Conservation (phyloP, 2,797 vertebrate genomes). For the Psittacula derbiana region DNA sequence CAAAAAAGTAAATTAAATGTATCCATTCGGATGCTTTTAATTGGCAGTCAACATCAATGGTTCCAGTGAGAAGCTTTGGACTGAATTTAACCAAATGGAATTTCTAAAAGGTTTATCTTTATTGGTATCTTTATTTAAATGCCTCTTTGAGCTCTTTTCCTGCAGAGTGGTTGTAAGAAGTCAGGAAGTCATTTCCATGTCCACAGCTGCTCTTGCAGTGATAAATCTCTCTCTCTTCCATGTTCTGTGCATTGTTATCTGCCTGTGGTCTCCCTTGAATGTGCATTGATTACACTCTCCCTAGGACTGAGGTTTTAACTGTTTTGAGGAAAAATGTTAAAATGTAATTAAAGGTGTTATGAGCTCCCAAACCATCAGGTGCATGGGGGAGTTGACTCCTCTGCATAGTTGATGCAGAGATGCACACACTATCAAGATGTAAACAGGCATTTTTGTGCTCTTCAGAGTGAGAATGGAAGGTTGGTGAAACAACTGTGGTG, state of each 20-base stretch:
- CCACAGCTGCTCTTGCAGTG: not conserved
- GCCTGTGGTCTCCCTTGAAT: not conserved
- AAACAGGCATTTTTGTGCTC: not conserved
- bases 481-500: not conserved
- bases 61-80: not conserved
- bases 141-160: not conserved
- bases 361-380: not conserved
- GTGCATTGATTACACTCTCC: accelerated
- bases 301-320: not conserved
- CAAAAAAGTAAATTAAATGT: slow-evolving; percentile 11
- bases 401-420: accelerated
- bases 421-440: too few species aligned
- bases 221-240: not conserved
- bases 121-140: not conserved
- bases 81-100: not conserved
- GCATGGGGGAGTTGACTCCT: accelerated
- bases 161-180: not conserved
- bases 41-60: not conserved
- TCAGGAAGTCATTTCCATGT: not conserved
- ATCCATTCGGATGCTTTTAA: not conserved
- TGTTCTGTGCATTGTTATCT: not conserved
- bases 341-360: not conserved
- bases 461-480: not conserved
- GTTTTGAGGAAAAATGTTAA: not conserved
- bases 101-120: not conserved